A percentile compares a stretch with the other conserved stretches of the same genome.
Conservation (phyloP, 2,113 vertebrate species). For the Hoplias malabaricus region DNA sequence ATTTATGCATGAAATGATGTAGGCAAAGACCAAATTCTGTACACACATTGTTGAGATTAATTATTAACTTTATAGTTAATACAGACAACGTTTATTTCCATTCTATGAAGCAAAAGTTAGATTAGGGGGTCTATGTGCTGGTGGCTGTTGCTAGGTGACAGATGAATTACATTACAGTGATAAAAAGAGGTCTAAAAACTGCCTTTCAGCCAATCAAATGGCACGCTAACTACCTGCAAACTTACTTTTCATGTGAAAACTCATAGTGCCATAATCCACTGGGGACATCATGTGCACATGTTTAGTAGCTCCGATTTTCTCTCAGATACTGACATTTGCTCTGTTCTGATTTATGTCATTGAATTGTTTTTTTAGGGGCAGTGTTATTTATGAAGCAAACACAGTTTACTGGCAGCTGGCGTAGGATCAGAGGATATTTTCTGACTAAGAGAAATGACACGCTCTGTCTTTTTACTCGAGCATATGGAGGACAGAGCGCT, state of each 20-base stretch:
- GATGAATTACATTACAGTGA: not conserved
- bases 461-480: slow-evolving; percentile 25
- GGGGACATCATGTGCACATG: not conserved
- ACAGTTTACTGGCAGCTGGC: not conserved
- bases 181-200: too few species aligned
- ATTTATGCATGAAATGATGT: too few species aligned
- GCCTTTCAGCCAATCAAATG: not conserved
- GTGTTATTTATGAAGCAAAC: not conserved
- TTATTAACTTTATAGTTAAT: not conserved
- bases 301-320: not conserved
- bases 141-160: not conserved
- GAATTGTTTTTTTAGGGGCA: not conserved
- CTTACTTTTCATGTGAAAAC: not conserved
- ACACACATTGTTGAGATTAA: not conserved
- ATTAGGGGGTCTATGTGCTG: not conserved
- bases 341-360: not conserved
- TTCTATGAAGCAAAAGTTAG: not conserved
- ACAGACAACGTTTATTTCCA: not conserved
- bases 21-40: too few species aligned
- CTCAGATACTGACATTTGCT: not conserved
- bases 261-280: slow-evolving; percentile 10
- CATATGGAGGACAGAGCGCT: not conserved
- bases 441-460: slow-evolving; percentile 19
- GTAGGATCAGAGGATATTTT: slow-evolving; percentile 13
- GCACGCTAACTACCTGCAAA: not conserved